Percentiles rank a stretch among this genome's conserved stretches.
phyloP scores from a whole-genome alignment of 2,113 vertebrate genomes.

The Reinhardtius hippoglossoides region DNA sequence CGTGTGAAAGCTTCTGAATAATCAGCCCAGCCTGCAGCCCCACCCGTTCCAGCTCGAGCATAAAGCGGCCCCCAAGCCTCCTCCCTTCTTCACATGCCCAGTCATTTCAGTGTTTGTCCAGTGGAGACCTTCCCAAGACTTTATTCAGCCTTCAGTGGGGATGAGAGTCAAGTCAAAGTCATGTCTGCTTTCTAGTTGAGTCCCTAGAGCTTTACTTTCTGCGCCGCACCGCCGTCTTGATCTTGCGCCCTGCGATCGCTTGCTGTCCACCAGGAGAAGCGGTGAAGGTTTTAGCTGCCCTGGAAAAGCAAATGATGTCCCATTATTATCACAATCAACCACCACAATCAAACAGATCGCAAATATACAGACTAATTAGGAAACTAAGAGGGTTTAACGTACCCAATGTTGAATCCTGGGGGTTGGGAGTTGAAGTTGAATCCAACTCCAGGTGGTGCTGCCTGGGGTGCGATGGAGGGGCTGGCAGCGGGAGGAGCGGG shows the following conservation, averaged over 20 bases:
- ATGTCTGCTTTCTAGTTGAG: slow-evolving; percentile 42
- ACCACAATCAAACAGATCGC: neutral
- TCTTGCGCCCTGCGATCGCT: slow-evolving; percentile 89
- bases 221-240: slow-evolving; percentile 96
- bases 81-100: slow-evolving; percentile 56
- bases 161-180: slow-evolving; percentile 57
- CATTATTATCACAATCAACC: neutral
- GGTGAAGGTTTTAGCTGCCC: slow-evolving; percentile 69
- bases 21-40: slow-evolving; percentile 21
- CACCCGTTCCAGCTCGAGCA: slow-evolving; percentile 27
- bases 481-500: slow-evolving; percentile 67
- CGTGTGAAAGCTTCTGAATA: slow-evolving; percentile 49
- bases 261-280: slow-evolving; percentile 77
- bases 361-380: no score
- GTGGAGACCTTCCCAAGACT: slow-evolving; percentile 34
- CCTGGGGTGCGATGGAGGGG: slow-evolving; percentile 80
- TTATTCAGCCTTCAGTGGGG: slow-evolving; percentile 44
- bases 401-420: slow-evolving; percentile 89
- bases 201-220: slow-evolving; percentile 86
- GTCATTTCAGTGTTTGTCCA: slow-evolving; percentile 72
- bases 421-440: slow-evolving; percentile 84
- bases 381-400: slow-evolving; percentile 51
- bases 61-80: slow-evolving; percentile 1
- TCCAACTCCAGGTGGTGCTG: slow-evolving; percentile 79
- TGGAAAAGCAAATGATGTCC: slow-evolving; percentile 28